Evolutionary conservation across 1,140 invertebrate species (phyloP).

Genomic region (Saccostrea glomerata): DNA sequence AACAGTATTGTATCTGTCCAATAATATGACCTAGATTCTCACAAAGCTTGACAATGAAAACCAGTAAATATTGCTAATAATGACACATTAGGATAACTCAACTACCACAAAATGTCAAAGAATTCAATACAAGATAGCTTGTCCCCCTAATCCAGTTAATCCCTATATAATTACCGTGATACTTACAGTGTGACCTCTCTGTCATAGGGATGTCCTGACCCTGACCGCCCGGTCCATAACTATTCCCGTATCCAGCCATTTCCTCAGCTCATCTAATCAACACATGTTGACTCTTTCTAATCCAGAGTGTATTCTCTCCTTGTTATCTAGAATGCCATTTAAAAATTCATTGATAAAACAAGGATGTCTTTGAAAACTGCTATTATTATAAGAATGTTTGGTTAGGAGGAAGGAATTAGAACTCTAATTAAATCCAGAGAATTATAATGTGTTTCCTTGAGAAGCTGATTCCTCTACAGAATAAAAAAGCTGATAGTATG

Average conservation of each 20-base stretch:
- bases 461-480: too few relatives aligned
- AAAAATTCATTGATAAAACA: not conserved
- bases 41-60: too few relatives aligned
- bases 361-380: not conserved
- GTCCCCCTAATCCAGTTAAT: too few relatives aligned
- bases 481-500: too few relatives aligned
- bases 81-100: too few relatives aligned
- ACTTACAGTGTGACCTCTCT: slow-evolving; percentile 37
- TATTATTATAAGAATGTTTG: not conserved
- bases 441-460: too few relatives aligned
- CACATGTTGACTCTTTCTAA: not conserved
- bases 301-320: not conserved
- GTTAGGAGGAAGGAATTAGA: not conserved
- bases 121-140: too few relatives aligned
- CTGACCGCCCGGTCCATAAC: not conserved
- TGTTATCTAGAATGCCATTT: slow-evolving; percentile 7
- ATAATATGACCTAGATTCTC: too few relatives aligned
- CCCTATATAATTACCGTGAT: not conserved
- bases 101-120: too few relatives aligned
- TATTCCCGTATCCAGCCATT: slow-evolving; percentile 21
- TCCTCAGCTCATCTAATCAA: not conserved
- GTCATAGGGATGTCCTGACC: slow-evolving; percentile 34
- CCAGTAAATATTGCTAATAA: too few relatives aligned
- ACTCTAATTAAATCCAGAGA: not conserved
- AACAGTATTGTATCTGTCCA: too few relatives aligned